These are phyloP conservation scores for Nezara viridula DNA, from an alignment of 2,888 invertebrate genomes.

Conservation along the genomic window DNA sequence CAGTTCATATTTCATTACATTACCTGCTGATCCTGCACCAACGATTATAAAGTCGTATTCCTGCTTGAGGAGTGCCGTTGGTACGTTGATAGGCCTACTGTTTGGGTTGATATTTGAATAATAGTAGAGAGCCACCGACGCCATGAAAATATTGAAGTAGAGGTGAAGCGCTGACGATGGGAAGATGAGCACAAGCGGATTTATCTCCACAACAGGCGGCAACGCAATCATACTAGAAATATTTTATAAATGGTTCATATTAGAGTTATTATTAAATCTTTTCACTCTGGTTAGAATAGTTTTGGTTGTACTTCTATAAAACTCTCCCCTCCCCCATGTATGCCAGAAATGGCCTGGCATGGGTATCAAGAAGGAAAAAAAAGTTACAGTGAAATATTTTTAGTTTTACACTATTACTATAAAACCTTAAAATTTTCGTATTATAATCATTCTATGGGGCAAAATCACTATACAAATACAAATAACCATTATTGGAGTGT, in stretches of 20 bases:
- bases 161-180: slow-evolving; percentile 9
- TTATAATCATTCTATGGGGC: too few species aligned
- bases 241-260: background rate
- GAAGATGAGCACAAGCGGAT: background rate
- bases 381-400: too few species aligned
- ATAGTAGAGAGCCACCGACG: slow-evolving; percentile 58
- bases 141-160: slow-evolving; percentile 58
- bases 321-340: too few species aligned
- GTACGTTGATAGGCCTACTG: slow-evolving; percentile 59
- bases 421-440: too few species aligned
- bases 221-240: background rate
- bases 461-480: too few species aligned
- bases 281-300: too few species aligned
- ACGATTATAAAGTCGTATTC: slow-evolving; percentile 61
- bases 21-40: slow-evolving; percentile 62
- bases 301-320: too few species aligned
- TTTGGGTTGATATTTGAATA: slow-evolving; percentile 58
- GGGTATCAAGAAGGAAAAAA: too few species aligned
- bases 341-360: too few species aligned
- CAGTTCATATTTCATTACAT: background rate
- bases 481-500: too few species aligned
- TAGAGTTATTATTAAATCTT: background rate
- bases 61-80: slow-evolving; percentile 35
- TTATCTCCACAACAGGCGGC: slow-evolving; percentile 12
- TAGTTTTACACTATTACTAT: too few species aligned